Evolutionary conservation across 2,888 invertebrate genomes (phyloP).

Genomic region (Caenorhabditis sp.): DNA sequence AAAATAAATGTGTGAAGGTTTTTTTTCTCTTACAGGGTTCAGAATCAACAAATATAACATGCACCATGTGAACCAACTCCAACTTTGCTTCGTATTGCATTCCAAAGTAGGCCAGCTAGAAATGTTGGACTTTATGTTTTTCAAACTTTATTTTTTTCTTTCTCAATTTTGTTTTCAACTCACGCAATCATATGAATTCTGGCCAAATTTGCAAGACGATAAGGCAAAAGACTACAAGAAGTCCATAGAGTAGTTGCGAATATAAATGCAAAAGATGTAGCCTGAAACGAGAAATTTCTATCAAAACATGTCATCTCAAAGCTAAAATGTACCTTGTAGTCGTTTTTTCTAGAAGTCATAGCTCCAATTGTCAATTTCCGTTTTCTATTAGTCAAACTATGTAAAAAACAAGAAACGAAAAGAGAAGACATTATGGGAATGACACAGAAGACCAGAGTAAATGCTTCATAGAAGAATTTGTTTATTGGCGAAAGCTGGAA

Average conservation of each 20-base stretch:
- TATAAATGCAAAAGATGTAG: constrained; percentile 81
- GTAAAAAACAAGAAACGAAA: constrained; percentile 80
- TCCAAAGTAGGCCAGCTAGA: constrained; percentile 68
- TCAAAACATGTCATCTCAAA: too few species aligned
- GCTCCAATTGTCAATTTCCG: constrained; percentile 54
- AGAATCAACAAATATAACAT: constrained; percentile 80
- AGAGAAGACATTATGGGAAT: constrained; percentile 81
- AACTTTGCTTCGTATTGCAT: constrained; percentile 71
- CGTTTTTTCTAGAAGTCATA: neutral
- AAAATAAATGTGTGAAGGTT: too few species aligned
- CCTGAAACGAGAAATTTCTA: constrained; percentile 46
- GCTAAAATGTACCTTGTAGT: constrained; percentile 67
- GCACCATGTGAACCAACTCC: constrained; percentile 82
- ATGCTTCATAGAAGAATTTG: constrained; percentile 81
- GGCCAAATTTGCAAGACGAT: constrained; percentile 81
- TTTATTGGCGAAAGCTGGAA: constrained; percentile 76
- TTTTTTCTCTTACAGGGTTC: constrained; percentile 75
- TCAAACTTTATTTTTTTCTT: too few species aligned
- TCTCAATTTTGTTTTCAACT: too few species aligned
- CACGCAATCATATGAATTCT: constrained; percentile 80
- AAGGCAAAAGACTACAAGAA: constrained; percentile 80
- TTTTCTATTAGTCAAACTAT: constrained; percentile 74
- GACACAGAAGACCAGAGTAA: constrained; percentile 80
- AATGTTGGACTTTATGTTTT: neutral
- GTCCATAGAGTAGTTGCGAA: constrained; percentile 83